Percentiles rank a stretch among this genome's conserved stretches.
These are phyloP conservation scores for Anisognathus igniventris DNA, from an alignment of 2,797 vertebrate genomes.

Conservation along the genomic window DNA sequence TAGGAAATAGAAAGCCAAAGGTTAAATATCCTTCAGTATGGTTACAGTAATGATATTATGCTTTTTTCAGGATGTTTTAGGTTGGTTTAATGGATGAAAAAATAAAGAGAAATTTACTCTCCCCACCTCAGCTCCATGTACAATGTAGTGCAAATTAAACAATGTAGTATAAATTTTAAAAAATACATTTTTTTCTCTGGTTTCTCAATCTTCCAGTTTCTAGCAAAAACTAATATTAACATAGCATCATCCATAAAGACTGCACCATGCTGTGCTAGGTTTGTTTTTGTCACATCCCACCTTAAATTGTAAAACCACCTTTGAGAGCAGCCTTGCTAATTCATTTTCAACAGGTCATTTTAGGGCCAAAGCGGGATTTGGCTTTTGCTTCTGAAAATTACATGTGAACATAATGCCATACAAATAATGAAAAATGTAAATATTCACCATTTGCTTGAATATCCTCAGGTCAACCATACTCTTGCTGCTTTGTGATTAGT, in stretches of 20 bases:
- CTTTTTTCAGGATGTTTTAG: background rate
- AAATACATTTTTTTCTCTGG: background rate
- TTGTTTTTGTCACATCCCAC: conserved; percentile 14
- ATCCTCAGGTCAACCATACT: conserved; percentile 37
- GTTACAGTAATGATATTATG: background rate
- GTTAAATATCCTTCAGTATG: background rate
- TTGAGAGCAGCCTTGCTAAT: background rate
- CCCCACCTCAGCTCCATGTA: background rate
- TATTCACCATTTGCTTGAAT: conserved; percentile 19
- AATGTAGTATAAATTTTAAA: background rate
- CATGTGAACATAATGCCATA: background rate
- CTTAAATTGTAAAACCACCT: background rate
- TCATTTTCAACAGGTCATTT: conserved; percentile 20
- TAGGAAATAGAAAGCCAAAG: background rate
- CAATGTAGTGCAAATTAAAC: background rate
- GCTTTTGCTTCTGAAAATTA: conserved; percentile 24
- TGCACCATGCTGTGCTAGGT: background rate
- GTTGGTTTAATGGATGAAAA: background rate
- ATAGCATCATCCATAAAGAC: background rate
- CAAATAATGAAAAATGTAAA: conserved; percentile 25
- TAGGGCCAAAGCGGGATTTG: background rate
- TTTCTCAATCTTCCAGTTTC: background rate
- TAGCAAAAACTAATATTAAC: background rate
- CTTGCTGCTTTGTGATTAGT: conserved; percentile 40
- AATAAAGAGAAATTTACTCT: background rate